Evolutionary conservation across 2,113 vertebrate species (phyloP), one percentile per base, ranked within the genome.

Genomic region (Bambusicola thoracicus): DNA sequence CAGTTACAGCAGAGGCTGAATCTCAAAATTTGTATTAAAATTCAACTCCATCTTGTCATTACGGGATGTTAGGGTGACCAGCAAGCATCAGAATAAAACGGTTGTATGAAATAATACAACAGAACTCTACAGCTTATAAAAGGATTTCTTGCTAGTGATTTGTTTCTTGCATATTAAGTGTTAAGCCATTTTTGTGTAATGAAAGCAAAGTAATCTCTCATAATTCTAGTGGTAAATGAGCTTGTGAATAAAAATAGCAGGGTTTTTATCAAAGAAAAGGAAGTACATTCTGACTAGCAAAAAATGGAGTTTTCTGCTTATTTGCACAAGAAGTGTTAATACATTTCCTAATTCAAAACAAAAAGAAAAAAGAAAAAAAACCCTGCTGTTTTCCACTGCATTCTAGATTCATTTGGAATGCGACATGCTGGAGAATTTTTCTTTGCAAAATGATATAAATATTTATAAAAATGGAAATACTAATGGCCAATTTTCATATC

Each of bases 401-500:
- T 90, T 92, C 68, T 40, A 65, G 25, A 56, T 93, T 70, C 27
- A 44, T 72, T 67, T 79, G 83, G 15, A 55, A 36, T 86, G n/a
- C 15, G 51, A 17, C 27, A 38, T 61, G 38, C 36, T 27, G 21
- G 59, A 63, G 76, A 49, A 66, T 25, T 55, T 76, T 90, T 82
- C 22, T 79, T 73, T 78, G 46, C 36, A 90, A 86, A 88, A 81
- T 49, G 1, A 68, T 59, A 6, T 67, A 41, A 75, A 36, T 15
- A 43, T 27, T 67, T 75, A 66, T 63, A 51, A 22, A 14, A 46
- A 43, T 87, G 16, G 12, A 76, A 48, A 8, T 93, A 24, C 65
- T 91, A 92, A 96, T 68, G 62, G n/a, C 62, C 58, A 53, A 13
- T n/a, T 96, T 72, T 83, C 46, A 34, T 97, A 80, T 95, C 93